A percentile compares a stretch with the other conserved stretches of the same genome.
Conservation (phyloP, 2,797 vertebrate species). For the Tolypeutes matacus region DNA sequence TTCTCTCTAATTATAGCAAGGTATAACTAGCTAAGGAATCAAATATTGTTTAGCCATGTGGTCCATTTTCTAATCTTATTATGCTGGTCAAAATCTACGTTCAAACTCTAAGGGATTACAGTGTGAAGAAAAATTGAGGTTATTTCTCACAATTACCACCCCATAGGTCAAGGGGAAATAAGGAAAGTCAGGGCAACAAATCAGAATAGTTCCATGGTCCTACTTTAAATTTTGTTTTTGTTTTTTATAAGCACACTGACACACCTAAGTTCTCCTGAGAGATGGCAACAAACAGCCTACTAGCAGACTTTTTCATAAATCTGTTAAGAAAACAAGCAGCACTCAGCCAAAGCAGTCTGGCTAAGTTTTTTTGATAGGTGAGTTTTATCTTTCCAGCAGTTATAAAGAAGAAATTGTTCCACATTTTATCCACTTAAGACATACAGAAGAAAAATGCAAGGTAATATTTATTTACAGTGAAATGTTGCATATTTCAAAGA, state of each 20-base stretch:
- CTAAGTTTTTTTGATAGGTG: not conserved
- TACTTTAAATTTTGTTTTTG: not conserved
- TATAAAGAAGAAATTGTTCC: slow-evolving; percentile 43
- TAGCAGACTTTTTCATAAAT: not conserved
- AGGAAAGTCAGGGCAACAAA: not conserved
- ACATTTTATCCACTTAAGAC: slow-evolving; percentile 38
- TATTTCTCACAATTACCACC: not conserved
- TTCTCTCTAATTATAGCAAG: not conserved
- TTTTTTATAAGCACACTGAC: not conserved
- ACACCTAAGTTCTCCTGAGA: slow-evolving; percentile 16
- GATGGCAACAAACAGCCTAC: not conserved
- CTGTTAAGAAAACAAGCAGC: slow-evolving; percentile 1
- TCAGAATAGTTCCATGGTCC: not conserved
- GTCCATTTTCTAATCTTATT: slow-evolving; percentile 38
- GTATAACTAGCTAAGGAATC: slow-evolving; percentile 40
- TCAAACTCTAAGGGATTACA: slow-evolving; percentile 41
- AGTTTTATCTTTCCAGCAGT: slow-evolving; percentile 26
- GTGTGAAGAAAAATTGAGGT: slow-evolving; percentile 38
- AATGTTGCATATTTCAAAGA: slow-evolving; percentile 61
- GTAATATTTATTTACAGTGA: slow-evolving; percentile 16
- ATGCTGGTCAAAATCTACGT: slow-evolving; percentile 53
- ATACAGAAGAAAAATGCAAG: slow-evolving; percentile 44
- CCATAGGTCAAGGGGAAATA: not conserved
- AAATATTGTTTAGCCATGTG: slow-evolving; percentile 1
- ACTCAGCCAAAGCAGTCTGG: not conserved